These are phyloP conservation scores for Drosophila neotestacea DNA, from an alignment of 2,888 invertebrate species.

Conservation along the genomic window DNA sequence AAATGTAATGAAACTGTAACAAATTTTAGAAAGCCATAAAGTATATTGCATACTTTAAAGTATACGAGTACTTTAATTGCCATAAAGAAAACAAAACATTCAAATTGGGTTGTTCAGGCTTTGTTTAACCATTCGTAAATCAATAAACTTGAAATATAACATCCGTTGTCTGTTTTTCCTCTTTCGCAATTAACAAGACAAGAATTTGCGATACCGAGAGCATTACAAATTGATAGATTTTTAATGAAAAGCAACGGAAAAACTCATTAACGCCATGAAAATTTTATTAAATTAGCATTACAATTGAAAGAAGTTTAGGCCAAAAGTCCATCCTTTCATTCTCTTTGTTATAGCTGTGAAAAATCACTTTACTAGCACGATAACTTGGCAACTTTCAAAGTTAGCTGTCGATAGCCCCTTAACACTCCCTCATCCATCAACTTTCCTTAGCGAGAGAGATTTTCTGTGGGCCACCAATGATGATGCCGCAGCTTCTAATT, in stretches of 20 bases:
- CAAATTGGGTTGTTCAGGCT: neutral
- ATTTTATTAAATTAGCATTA: slow-evolving; percentile 51
- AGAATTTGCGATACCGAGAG: neutral
- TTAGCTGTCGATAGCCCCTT: slow-evolving; percentile 46
- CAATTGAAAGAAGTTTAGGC: slow-evolving; percentile 16
- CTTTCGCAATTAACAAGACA: slow-evolving; percentile 11
- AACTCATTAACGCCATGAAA: slow-evolving; percentile 56
- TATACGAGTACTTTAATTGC: neutral
- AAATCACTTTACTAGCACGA: slow-evolving; percentile 39
- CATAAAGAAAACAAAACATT: neutral
- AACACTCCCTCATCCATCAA: neutral
- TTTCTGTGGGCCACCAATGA: slow-evolving; percentile 11
- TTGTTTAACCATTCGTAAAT: slow-evolving; percentile 3
- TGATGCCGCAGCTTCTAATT: slow-evolving; percentile 61
- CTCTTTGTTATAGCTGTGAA: slow-evolving; percentile 37
- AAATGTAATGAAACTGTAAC: slow-evolving; percentile 15
- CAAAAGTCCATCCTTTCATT: slow-evolving; percentile 10
- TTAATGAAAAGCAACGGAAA: slow-evolving; percentile 41
- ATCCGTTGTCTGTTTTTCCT: slow-evolving; percentile 3
- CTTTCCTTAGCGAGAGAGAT: neutral
- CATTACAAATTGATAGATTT: slow-evolving; percentile 37
- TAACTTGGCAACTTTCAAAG: slow-evolving; percentile 49
- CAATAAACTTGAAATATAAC: slow-evolving; percentile 5
- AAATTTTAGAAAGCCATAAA: slow-evolving; percentile 8
- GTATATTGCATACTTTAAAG: slow-evolving; percentile 16